Conservation (phyloP, 1,140 invertebrate genomes). For the Colletes gigas region DNA sequence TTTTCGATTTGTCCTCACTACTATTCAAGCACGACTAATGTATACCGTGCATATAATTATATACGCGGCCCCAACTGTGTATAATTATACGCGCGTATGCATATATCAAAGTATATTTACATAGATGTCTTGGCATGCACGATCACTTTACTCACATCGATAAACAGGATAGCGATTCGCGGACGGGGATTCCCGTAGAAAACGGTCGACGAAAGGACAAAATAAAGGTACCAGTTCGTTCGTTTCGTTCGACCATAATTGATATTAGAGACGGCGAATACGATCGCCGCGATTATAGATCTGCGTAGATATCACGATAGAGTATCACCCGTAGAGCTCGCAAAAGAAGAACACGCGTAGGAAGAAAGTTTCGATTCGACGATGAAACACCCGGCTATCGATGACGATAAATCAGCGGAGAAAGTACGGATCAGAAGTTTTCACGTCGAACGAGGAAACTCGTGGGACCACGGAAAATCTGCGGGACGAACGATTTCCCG, state of each 20-base stretch:
- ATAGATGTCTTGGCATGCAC: conserved; percentile 80
- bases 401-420: conserved; percentile 35
- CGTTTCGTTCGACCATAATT: background rate
- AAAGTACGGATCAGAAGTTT: conserved; percentile 33
- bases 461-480: conserved; percentile 7
- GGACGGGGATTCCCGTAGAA: too few relatives aligned
- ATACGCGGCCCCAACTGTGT: background rate
- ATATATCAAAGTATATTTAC: conserved; percentile 59
- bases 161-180: conserved; percentile 9
- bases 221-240: too few relatives aligned
- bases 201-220: too few relatives aligned
- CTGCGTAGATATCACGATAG: background rate
- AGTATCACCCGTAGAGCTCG: background rate
- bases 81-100: conserved; percentile 48
- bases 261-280: background rate
- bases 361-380: conserved; percentile 29
- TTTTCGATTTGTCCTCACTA: conserved; percentile 74
- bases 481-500: background rate
- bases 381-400: conserved; percentile 1
- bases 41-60: conserved; percentile 35
- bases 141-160: conserved; percentile 68
- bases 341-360: background rate
- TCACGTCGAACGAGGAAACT: conserved; percentile 24
- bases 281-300: background rate
- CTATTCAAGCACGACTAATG: conserved; percentile 74